Evolutionary conservation across 2,113 vertebrate species (phyloP).

Genomic region (Mustela lutreola): DNA sequence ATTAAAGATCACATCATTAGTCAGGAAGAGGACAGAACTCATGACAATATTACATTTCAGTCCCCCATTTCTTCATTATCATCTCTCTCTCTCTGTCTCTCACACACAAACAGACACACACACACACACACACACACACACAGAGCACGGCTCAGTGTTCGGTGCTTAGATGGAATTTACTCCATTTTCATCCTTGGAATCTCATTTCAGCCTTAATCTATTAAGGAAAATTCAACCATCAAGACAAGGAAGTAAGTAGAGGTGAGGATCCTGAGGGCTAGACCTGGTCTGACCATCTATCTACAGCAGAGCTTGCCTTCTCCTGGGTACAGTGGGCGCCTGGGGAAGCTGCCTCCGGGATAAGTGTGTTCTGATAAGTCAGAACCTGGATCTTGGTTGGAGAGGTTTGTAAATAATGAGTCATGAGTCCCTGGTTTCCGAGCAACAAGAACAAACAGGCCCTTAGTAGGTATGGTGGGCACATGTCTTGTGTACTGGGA

Average conservation of each 20-base stretch:
- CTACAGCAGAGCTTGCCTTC: not conserved
- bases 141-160: not conserved
- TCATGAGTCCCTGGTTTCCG: not conserved
- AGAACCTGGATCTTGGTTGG: not conserved
- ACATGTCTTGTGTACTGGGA: not conserved
- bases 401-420: not conserved
- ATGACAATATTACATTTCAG: not conserved
- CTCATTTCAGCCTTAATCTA: not conserved
- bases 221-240: not conserved
- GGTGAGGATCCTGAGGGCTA: not conserved
- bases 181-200: not conserved
- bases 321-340: not conserved
- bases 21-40: not conserved
- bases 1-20: not conserved
- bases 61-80: not conserved
- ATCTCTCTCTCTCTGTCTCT: not conserved
- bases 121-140: not conserved
- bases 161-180: not conserved
- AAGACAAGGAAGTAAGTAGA: not conserved
- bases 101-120: not conserved
- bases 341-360: not conserved
- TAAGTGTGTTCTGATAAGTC: fast-evolving
- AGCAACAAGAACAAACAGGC: not conserved
- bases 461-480: not conserved
- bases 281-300: not conserved